Evolutionary conservation across 2,797 vertebrate genomes (phyloP).

Genomic region (Lepus oiostolus): DNA sequence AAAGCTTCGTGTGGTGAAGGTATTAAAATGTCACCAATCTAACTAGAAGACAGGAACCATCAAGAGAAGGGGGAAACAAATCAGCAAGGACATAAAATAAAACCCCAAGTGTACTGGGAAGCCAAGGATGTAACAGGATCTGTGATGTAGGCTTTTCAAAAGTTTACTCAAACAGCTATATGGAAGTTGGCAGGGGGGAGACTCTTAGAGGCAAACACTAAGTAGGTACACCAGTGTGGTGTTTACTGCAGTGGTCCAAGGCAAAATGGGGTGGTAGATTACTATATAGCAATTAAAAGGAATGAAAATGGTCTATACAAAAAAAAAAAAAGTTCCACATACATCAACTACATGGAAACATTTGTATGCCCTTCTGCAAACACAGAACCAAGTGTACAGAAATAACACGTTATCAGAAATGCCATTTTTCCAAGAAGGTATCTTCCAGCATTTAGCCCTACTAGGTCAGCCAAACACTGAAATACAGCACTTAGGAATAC

Average conservation of each 20-base stretch:
- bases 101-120: neutral
- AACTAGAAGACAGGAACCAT: neutral
- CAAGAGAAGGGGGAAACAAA: neutral
- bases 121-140: neutral
- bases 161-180: neutral
- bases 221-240: neutral
- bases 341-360: neutral
- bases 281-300: neutral
- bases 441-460: neutral
- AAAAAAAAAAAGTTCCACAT: neutral
- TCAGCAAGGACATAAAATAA: neutral
- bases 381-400: slow-evolving; percentile 29
- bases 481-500: neutral
- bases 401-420: slow-evolving; percentile 25
- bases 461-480: slow-evolving; percentile 29
- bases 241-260: neutral
- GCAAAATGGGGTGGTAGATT: neutral
- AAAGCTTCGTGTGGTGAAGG: neutral
- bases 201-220: neutral
- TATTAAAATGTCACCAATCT: neutral
- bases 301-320: neutral
- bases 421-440: neutral
- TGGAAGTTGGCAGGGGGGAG: too few relatives aligned
- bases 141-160: neutral
- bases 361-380: neutral